A percentile compares a stretch with the other conserved stretches of the same genome.
Conservation (phyloP, 2,888 invertebrate species). For the Cyclophora albipunctata region DNA sequence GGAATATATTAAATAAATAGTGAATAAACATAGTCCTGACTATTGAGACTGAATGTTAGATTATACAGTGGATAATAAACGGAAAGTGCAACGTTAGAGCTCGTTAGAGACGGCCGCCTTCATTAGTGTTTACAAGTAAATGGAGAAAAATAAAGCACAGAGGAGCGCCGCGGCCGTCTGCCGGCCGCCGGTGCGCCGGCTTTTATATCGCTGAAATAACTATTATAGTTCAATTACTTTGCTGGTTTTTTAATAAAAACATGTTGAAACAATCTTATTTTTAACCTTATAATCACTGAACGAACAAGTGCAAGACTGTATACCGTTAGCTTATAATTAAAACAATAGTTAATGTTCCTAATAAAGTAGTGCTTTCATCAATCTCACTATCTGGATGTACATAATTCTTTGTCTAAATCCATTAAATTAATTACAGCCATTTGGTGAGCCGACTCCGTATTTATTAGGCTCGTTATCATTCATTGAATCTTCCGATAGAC, state of each 20-base stretch:
- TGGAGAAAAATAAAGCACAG: slow-evolving; percentile 43
- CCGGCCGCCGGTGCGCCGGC: background rate
- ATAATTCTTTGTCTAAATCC: slow-evolving; percentile 75
- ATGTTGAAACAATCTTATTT: no score
- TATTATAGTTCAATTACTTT: no score
- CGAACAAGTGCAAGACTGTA: no score
- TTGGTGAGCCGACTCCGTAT: slow-evolving; percentile 68
- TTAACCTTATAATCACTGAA: no score
- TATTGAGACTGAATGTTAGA: slow-evolving; percentile 29
- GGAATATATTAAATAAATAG: slow-evolving; percentile 7
- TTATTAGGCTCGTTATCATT: slow-evolving; percentile 75
- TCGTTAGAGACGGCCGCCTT: slow-evolving; percentile 55
- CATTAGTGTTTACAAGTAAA: slow-evolving; percentile 58
- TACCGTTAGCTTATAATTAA: slow-evolving; percentile 2
- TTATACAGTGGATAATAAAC: slow-evolving; percentile 54
- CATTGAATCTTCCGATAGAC: slow-evolving; percentile 70
- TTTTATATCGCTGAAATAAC: slow-evolving; percentile 4
- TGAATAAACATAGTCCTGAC: slow-evolving; percentile 2
- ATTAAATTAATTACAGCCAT: slow-evolving; percentile 73
- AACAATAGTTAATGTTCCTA: slow-evolving; percentile 46
- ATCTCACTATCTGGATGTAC: slow-evolving; percentile 71
- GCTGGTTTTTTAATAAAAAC: no score
- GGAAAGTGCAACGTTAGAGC: slow-evolving; percentile 49
- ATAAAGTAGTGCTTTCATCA: slow-evolving; percentile 53
- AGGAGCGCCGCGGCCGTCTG: slow-evolving; percentile 10